Conservation (phyloP, 2,888 invertebrate genomes). For the Hydrotaea diabolus region DNA sequence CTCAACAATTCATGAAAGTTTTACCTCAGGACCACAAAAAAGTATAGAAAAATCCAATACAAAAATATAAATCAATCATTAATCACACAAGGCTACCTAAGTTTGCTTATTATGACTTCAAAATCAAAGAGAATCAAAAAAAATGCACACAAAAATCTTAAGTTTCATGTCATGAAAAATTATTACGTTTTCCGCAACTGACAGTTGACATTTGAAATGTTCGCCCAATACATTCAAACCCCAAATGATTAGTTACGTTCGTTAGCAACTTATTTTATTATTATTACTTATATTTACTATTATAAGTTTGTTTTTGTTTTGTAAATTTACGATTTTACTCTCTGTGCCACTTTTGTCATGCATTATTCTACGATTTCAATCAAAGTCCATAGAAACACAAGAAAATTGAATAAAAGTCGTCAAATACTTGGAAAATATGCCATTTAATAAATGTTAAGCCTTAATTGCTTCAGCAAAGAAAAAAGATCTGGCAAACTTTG, state of each 20-base stretch:
- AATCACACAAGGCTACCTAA: not conserved
- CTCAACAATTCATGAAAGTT: too few species aligned
- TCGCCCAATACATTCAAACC: not conserved
- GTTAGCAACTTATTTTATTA: slow-evolving; percentile 3
- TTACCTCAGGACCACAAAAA: too few species aligned
- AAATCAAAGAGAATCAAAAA: too few species aligned
- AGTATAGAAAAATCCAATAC: not conserved
- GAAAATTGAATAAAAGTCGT: not conserved
- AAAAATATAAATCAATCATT: not conserved
- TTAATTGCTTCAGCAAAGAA: slow-evolving; percentile 4
- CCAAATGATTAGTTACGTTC: slow-evolving; percentile 17
- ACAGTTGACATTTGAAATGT: slow-evolving; percentile 29
- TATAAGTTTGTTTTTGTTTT: not conserved
- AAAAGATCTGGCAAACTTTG: not conserved
- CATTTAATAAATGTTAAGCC: slow-evolving; percentile 16
- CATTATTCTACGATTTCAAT: slow-evolving; percentile 19
- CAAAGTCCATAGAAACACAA: not conserved
- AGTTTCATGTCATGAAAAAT: slow-evolving; percentile 1
- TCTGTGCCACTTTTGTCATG: not conserved
- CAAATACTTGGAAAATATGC: not conserved
- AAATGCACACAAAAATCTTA: not conserved
- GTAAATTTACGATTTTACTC: too few species aligned
- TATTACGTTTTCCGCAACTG: slow-evolving; percentile 1
- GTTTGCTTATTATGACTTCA: too few species aligned
- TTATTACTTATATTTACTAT: too few species aligned